Evolutionary conservation across 2,797 vertebrate species (phyloP), one percentile per base, ranked within the genome.

Genomic region (Merluccius polli): DNA sequence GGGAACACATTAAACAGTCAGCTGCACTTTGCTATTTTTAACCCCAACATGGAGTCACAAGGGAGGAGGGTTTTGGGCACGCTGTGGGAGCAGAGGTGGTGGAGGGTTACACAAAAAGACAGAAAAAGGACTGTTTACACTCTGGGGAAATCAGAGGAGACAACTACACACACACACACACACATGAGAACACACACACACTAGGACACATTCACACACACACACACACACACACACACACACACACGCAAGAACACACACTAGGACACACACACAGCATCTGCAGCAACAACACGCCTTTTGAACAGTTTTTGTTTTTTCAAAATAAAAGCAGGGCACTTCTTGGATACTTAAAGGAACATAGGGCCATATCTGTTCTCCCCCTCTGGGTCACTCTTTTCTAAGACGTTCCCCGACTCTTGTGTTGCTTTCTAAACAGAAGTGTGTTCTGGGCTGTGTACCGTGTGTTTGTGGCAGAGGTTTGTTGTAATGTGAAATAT

Each of bases 291-390:
- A 87, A 89, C 87, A 89, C 78, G 86, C 88, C 91, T 93, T 65
- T 93, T 90, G 87, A 93, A 89, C 89, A 65, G 59, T 65, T 8
- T 90, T 73, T 89, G 83, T 85, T 91, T 90, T 91, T 88, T 90
- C 89, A 86, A 82, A 87, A 90, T 90, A 83, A 89, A 92, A 93
- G 92, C 93, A 94, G 94, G 92, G 93, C 92, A 91, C 87, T 92
- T 92, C 89, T 93, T 85, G 93, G 92, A 89, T 89, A 87, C 85
- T 81, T 88, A 83, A 91, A 93, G 93, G 93, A 93, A 93, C 92
- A 88, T 87, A 93, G 93, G 93, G 93, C 94, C 94, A 95, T 94
- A 93, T 91, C 76, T 88, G 87, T 87, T 76, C 85, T 32, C 79
- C 82, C 67, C 82, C 81, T 79, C 31, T 69, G 29, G 67, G 67